Percentiles rank a stretch among this genome's conserved stretches.
Evolutionary conservation across 2,113 vertebrate genomes (phyloP).

Genomic region (Gambusia holbrooki): DNA sequence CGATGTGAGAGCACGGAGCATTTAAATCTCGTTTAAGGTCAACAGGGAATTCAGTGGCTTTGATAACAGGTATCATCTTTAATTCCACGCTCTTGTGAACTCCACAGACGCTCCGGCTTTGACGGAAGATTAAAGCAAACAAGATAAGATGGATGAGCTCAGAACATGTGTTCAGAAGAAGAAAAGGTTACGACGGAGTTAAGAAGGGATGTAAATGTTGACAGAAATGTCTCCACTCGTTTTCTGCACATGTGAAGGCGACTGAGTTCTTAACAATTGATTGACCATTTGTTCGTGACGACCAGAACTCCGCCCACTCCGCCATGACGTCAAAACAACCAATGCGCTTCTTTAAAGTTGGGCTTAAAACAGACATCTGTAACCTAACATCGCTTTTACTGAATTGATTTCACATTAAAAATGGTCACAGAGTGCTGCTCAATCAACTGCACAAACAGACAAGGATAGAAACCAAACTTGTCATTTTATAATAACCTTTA

Average conservation of each 20-base stretch:
- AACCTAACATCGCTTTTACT: no score
- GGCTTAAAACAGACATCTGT: no score
- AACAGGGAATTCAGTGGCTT: slow-evolving; percentile 55
- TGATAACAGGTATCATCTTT: slow-evolving; percentile 65
- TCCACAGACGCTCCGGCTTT: slow-evolving; percentile 33
- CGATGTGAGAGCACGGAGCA: slow-evolving; percentile 51
- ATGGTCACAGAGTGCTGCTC: no score
- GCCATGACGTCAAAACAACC: no score
- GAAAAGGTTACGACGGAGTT: slow-evolving; percentile 23
- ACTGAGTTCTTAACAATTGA: slow-evolving; percentile 40
- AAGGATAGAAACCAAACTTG: no score
- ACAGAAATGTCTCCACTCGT: slow-evolving; percentile 24
- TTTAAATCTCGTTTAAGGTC: slow-evolving; percentile 66
- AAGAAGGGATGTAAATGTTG: slow-evolving; percentile 25
- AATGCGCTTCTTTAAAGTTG: no score
- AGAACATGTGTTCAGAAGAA: slow-evolving; percentile 20
- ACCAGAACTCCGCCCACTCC: no score
- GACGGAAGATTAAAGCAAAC: slow-evolving; percentile 20
- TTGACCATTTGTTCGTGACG: no score
- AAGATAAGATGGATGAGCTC: slow-evolving; percentile 1
- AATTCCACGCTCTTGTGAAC: slow-evolving; percentile 45
- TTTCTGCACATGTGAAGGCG: slow-evolving; percentile 21
- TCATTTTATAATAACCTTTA: no score
- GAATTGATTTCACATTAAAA: no score
- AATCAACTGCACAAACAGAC: no score